Conservation (phyloP, 2,888 invertebrate species). For the Sinotaia quadrata region DNA sequence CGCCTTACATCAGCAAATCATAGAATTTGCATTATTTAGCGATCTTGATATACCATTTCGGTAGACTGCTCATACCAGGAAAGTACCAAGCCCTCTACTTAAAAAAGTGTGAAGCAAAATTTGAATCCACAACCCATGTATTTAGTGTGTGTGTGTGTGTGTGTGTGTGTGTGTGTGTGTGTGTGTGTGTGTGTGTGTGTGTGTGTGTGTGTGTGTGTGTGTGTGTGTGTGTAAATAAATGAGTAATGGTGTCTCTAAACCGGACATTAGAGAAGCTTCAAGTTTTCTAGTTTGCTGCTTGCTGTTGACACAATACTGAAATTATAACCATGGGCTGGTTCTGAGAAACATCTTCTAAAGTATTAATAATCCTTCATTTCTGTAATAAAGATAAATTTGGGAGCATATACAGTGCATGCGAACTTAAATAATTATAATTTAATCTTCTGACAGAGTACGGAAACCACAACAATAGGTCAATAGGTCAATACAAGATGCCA, state of each 20-base stretch:
- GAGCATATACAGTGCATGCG: background rate
- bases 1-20: too few species aligned
- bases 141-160: too few species aligned
- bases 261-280: background rate
- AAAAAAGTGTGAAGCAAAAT: background rate
- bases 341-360: too few species aligned
- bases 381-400: too few species aligned
- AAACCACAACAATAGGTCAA: too few species aligned
- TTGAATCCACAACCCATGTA: too few species aligned
- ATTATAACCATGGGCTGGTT: too few species aligned
- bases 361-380: too few species aligned
- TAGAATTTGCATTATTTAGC: background rate
- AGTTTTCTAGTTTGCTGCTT: background rate
- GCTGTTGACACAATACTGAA: background rate
- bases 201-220: slow-evolving; percentile 9
- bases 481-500: too few species aligned
- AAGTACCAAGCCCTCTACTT: background rate
- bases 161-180: slow-evolving; percentile 11
- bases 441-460: too few species aligned
- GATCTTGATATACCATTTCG: background rate
- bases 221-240: slow-evolving; percentile 12
- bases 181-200: slow-evolving; percentile 1
- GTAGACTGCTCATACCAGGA: background rate
- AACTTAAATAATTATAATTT: too few species aligned
- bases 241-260: background rate